A percentile compares a stretch with the other conserved stretches of the same genome.
Conservation (phyloP, 2,888 invertebrate genomes). For the Euproctis similis region DNA sequence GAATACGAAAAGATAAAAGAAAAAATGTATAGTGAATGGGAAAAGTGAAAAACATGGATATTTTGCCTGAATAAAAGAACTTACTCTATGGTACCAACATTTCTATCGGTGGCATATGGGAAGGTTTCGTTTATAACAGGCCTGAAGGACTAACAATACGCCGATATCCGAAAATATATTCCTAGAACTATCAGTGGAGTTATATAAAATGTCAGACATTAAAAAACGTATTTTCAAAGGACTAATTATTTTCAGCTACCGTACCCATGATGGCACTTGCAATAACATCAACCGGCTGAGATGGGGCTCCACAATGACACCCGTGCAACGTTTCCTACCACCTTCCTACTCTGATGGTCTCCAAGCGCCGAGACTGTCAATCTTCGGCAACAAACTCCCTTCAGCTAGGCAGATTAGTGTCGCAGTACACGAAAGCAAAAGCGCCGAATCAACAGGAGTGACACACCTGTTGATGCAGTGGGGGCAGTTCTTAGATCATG, state of each 20-base stretch:
- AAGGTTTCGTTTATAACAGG: no score
- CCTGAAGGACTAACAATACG: no score
- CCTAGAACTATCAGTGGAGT: no score
- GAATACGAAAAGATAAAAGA: no score
- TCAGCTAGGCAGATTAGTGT: constrained; percentile 86
- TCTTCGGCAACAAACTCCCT: constrained; percentile 79
- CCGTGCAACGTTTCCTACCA: constrained; percentile 86
- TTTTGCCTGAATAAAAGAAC: no score
- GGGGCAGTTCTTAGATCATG: constrained; percentile 94
- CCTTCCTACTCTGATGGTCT: constrained; percentile 88
- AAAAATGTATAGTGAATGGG: no score
- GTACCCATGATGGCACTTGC: constrained; percentile 92
- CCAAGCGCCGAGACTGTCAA: constrained; percentile 73
- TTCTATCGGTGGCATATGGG: no score
- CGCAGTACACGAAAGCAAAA: constrained; percentile 75
- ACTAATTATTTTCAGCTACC: constrained; percentile 68
- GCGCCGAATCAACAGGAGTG: constrained; percentile 79
- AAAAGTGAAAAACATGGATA: no score
- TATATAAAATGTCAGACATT: no score
- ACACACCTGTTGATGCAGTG: constrained; percentile 92
- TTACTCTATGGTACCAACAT: no score
- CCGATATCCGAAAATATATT: no score
- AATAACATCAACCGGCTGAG: constrained; percentile 86
- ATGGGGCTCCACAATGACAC: constrained; percentile 89
- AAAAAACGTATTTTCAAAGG: no score